Base-by-base conservation (phyloP, 2,888 invertebrate species). In the Drosophila koepferae region DNA sequence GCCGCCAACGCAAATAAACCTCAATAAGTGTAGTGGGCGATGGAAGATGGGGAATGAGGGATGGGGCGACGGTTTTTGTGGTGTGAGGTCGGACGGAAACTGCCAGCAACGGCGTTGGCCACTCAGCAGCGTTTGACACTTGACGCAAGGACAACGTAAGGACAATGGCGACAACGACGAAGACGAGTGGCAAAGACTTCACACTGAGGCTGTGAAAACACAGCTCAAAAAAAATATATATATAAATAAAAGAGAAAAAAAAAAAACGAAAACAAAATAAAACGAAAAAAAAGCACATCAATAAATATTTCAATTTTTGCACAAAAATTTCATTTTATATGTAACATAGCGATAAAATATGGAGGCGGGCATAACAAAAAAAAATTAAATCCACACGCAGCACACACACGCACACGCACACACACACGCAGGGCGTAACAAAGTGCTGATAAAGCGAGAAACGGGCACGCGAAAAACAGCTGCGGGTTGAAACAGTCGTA, bases 301-400 rank as follows among this genome's bases (percentile, higher is more conserved):
- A 90, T 80, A 89, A 86, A 87, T 90, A 89, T 90, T 89, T 86
- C 84, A 90, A 89, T 86, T 86, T 85, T 88, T 73, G 64, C 66
- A 66, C 54, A 71, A 78, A 77, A 81, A 78, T 77, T 72, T 66
- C 55, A 70, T 69, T 75, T 85, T 78, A 78, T 75, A 56, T 69
- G 46, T 64, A 41, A 40, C 67, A 34, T 34, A 59, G 64, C 74
- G 64, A 90, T 90, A 85, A 90, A 87, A 86, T 90, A 85, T 85
- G 70, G 79, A 53, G 69, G 69, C 60, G 74, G 64, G 73, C 72
- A 28, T 48, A 53, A 43, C 48, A 56, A 51, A 58, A 77, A 79
- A 90, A 90, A 89, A 86, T 90, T 84, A 89, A 86, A 88, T 88
- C 82, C 82, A 77, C 76, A 78, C 80, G 74, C 88, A 54, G 58